Evolutionary conservation across 53 echinoderm and acorn worm species (phyloP), one percentile per base, ranked within the genome.

Genomic region (Zoroaster sp.): DNA sequence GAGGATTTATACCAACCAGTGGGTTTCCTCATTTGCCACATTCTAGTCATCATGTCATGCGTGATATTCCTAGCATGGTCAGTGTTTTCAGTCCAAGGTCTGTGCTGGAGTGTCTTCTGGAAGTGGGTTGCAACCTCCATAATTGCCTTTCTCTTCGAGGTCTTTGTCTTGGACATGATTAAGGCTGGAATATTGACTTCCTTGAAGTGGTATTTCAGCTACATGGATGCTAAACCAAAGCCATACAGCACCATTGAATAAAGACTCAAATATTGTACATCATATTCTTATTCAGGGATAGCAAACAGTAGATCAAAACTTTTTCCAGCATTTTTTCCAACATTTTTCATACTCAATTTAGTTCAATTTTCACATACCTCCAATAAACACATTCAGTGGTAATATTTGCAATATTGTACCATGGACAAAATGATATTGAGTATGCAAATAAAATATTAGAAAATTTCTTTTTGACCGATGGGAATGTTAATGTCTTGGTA

Each of bases 111-210:
- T 1, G 47, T 20, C 71, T 46, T 85, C 85, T 85, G 71, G 81
- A 37, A 70, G 32, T 85, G 85, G 85, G 85, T 71, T 20, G 71
- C 71, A 33, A 49, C 51, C 17, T 85, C 70, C 51, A 85, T 85
- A 46, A 85, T 85, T 35, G 85, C 85, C 32, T 25, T 85, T 42
- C 70, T 85, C 71, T 69, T 70, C 66, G 35, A 71, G n/a, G 71
- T 70, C 47, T 44, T 85, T 23, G 49, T 85, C 71, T 70, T 85
- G 51, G 85, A 71, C 10, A 11, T 70, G 44, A 46, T 71, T 46
- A 85, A 85, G 71, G 85, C 85, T 35, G 39, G 18, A 4, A 46
- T 85, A 13, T 36, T 71, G 23, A 71, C 72, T 28, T n/a, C 20
- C 32, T 3, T 49, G 21, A 70, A 28, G 35, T 81, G 81, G 81